Conservation (phyloP, 2,888 invertebrate species). For the Athalia rosae region DNA sequence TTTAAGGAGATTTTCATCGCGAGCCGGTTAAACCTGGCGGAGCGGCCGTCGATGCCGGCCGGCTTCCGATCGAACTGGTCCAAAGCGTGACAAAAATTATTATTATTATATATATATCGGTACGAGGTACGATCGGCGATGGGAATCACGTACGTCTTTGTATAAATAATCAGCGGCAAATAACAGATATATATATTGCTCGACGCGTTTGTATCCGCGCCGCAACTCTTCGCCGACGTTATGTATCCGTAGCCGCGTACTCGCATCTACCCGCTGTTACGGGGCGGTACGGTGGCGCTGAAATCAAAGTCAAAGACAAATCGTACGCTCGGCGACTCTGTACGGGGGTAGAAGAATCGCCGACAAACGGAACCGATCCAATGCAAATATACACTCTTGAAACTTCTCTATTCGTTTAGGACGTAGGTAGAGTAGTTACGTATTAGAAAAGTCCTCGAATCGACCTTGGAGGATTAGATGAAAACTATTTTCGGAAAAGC, state of each 20-base stretch:
- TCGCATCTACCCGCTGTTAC: too few relatives aligned
- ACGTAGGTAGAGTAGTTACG: too few relatives aligned
- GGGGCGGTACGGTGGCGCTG: too few relatives aligned
- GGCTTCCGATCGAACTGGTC: neutral
- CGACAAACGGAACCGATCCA: conserved; percentile 26
- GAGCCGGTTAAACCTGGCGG: conserved; percentile 18
- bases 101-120: neutral
- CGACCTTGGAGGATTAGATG: too few relatives aligned
- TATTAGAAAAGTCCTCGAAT: neutral
- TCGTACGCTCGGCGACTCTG: too few relatives aligned
- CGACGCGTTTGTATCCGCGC: too few relatives aligned
- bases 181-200: neutral
- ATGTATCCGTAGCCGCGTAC: too few relatives aligned
- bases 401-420: conserved; percentile 2
- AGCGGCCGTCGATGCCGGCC: too few relatives aligned
- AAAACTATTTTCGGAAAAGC: too few relatives aligned
- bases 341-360: conserved; percentile 1
- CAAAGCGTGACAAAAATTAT: conserved; percentile 35
- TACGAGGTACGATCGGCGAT: neutral
- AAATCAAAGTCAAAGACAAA: too few relatives aligned
- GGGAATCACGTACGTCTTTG: neutral
- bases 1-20: conserved; percentile 32
- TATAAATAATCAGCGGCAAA: neutral
- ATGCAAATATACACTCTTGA: conserved; percentile 5
- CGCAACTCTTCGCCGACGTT: too few relatives aligned